phyloP scores from a whole-genome alignment of 2,113 vertebrate species.

The Dermatemys mawii region DNA sequence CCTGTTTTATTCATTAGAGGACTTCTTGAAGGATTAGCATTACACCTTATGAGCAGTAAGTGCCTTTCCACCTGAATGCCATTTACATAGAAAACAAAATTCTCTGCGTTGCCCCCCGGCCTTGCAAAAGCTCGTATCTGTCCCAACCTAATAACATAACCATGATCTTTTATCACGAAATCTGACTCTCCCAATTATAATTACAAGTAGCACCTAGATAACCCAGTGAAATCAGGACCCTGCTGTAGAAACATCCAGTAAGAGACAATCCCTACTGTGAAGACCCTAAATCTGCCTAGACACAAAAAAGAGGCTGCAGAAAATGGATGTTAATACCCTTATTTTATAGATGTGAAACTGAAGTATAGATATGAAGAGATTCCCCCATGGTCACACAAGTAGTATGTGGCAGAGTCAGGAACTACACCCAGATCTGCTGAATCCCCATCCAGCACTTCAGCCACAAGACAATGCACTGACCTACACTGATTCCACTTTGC shows the following conservation, averaged over 20 bases:
- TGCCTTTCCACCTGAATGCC: slow-evolving; percentile 14
- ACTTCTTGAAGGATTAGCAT: slow-evolving; percentile 45
- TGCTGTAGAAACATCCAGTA: not conserved
- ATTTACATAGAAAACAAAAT: not conserved
- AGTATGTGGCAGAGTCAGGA: not conserved
- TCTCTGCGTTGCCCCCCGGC: not conserved
- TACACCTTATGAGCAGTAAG: slow-evolving; percentile 22
- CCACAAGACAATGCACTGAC: not conserved
- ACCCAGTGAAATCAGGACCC: not conserved
- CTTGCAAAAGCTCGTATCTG: slow-evolving; percentile 25
- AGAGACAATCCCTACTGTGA: not conserved
- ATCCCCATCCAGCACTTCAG: not conserved
- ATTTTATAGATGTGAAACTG: not conserved
- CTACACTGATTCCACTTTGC: not conserved
- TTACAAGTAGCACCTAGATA: not conserved
- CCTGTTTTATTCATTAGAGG: slow-evolving; percentile 57
- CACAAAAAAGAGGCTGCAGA: not conserved
- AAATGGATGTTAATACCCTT: not conserved
- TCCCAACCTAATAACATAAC: not conserved
- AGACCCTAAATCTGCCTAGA: not conserved
- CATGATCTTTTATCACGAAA: not conserved
- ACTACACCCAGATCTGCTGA: not conserved
- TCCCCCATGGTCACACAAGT: not conserved
- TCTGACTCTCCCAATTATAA: not conserved
- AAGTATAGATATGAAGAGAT: not conserved